phyloP scores from a whole-genome alignment of 2,113 vertebrate genomes.

The Panthera tigris region DNA sequence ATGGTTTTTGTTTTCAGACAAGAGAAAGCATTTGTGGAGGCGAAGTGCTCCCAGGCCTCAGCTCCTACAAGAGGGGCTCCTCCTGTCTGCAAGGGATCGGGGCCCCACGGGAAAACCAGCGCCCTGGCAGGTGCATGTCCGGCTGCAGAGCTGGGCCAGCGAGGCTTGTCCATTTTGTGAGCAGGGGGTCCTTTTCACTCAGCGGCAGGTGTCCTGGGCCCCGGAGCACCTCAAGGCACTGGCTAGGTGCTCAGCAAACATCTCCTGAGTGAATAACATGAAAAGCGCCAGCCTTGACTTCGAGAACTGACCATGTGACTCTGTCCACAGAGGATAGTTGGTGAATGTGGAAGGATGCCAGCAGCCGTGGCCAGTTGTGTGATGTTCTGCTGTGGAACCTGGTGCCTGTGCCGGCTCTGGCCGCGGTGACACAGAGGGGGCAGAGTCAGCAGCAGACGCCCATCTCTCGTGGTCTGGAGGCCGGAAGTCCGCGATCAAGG shows the following conservation, averaged over 20 bases:
- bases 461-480: background rate
- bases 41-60: background rate
- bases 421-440: fast-evolving
- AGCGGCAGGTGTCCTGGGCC: fast-evolving
- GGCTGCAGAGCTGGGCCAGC: fast-evolving
- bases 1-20: background rate
- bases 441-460: background rate
- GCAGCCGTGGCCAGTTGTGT: fast-evolving
- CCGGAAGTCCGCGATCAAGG: background rate
- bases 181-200: no score
- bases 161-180: fast-evolving
- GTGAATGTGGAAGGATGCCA: fast-evolving
- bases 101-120: fast-evolving
- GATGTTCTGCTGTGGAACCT: no score
- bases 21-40: background rate
- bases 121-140: fast-evolving
- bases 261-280: background rate
- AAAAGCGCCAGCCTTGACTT: background rate
- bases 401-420: background rate
- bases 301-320: background rate
- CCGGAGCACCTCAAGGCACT: background rate
- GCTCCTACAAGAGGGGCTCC: no score
- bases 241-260: background rate
- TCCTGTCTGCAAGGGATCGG: fast-evolving
- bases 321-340: background rate